Evolutionary conservation across 2,888 invertebrate species (phyloP), one percentile per base, ranked within the genome.

Genomic region (Drosophila monieri): DNA sequence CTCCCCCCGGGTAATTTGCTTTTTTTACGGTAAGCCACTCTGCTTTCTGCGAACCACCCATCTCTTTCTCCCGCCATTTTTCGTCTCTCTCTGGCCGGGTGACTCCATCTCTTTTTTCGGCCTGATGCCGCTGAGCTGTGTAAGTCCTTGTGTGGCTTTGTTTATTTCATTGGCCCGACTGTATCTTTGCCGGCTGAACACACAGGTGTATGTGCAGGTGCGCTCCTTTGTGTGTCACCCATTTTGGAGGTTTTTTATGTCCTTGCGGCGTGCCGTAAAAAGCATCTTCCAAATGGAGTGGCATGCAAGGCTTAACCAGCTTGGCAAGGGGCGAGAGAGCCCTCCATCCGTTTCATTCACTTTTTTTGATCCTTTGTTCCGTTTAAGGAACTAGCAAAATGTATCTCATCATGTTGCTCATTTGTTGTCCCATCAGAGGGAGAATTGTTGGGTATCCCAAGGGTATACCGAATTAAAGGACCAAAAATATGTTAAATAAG

Each of bases 61-160:
- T 8, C 35, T 5, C n/a, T 10, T 23, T 43, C 35, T 1, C 41
- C 23, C 3, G 10, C 1, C 8, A 10, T 10, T 15, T 25, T 8
- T 18, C 23, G n/a, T 47, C 56, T 18, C 27, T 37, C 14, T 23
- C 6, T 4, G 21, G 4, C 52, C 9, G n/a, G 6, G 35, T n/a
- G 4, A n/a, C 23, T 1, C 18, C 3, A 0, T 25, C 9, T 9
- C 6, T 8, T 12, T 18, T 12, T 12, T 9, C 27, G 6, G 32
- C 8, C 23, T 46, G 25, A 14, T 68, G 53, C 44, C 43, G 12
- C 58, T 23, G 44, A 30, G 69, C 30, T 56, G 39, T 54, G 46
- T 14, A 18, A 44, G 60, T 65, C 88, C 57, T 88, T 86, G 65
- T 74, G 88, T 55, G 80, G 80, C 85, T 86, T 80, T 88, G 84